phyloP scores from a whole-genome alignment of 2,888 invertebrate genomes.

The Lasioglossum villosulum region DNA sequence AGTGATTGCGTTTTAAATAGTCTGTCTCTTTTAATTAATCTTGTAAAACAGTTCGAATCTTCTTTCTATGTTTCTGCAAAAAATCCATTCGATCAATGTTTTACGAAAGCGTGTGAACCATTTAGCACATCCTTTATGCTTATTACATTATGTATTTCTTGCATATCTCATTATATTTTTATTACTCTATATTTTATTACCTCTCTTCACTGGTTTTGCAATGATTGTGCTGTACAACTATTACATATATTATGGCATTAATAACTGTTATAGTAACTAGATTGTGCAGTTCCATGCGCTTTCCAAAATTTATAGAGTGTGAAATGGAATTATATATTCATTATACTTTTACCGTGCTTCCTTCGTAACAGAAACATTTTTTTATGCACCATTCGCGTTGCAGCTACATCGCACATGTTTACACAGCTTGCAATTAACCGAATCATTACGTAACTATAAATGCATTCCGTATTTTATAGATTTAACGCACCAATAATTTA shows the following conservation, averaged over 20 bases:
- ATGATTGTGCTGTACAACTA: neutral
- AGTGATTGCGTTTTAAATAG: neutral
- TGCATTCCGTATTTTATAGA: neutral
- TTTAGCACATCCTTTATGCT: neutral
- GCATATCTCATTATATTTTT: too few relatives aligned
- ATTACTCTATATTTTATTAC: neutral
- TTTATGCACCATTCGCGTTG: neutral
- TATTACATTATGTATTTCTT: neutral
- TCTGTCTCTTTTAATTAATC: neutral
- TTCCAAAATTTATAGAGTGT: conserved; percentile 10
- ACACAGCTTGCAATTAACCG: neutral
- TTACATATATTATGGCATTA: neutral
- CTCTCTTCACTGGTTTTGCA: neutral
- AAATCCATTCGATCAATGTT: neutral
- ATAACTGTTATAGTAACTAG: neutral
- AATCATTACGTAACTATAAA: neutral
- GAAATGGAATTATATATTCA: neutral
- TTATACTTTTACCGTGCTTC: neutral
- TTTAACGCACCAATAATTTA: neutral
- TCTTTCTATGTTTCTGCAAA: neutral
- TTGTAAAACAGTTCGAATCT: neutral
- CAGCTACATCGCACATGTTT: neutral
- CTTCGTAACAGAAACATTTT: neutral
- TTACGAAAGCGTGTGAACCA: neutral
- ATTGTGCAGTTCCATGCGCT: neutral